Evolutionary conservation across 1,140 invertebrate genomes (phyloP).

Genomic region (Euura lappo): DNA sequence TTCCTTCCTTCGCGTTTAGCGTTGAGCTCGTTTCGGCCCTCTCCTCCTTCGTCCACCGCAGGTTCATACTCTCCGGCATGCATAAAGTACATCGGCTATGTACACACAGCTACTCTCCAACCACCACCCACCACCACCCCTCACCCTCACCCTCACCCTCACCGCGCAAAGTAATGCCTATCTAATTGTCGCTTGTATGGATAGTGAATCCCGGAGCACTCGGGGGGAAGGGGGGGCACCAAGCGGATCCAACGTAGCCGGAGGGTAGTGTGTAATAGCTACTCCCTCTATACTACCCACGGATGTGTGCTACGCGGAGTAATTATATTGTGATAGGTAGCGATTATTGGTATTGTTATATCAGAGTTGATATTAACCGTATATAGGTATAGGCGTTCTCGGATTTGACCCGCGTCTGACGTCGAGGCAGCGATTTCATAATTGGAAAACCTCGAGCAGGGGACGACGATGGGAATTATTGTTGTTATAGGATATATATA

Average conservation of each 20-base stretch:
- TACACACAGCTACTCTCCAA: neutral
- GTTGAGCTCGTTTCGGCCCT: slow-evolving; percentile 40
- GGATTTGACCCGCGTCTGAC: neutral
- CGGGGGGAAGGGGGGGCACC: slow-evolving; percentile 56
- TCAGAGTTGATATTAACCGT: neutral
- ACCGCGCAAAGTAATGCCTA: slow-evolving; percentile 55
- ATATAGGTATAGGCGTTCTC: neutral
- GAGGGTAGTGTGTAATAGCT: slow-evolving; percentile 38
- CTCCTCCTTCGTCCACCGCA: slow-evolving; percentile 2
- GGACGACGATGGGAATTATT: neutral
- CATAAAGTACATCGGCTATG: too few species aligned
- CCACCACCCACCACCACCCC: slow-evolving; percentile 11
- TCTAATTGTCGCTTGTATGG: slow-evolving; percentile 64
- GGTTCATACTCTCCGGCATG: neutral
- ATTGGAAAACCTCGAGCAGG: too few species aligned
- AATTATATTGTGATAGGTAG: slow-evolving; percentile 61
- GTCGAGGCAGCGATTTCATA: neutral
- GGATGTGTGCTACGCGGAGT: slow-evolving; percentile 29
- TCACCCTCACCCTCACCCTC: slow-evolving; percentile 16
- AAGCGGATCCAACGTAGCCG: slow-evolving; percentile 56
- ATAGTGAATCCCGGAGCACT: slow-evolving; percentile 62
- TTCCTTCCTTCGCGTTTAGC: slow-evolving; percentile 40
- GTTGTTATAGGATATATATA: neutral
- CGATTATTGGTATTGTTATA: neutral
- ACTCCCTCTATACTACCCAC: too few species aligned